Conservation (phyloP, 2,888 invertebrate genomes). For the Macropis europaea region DNA sequence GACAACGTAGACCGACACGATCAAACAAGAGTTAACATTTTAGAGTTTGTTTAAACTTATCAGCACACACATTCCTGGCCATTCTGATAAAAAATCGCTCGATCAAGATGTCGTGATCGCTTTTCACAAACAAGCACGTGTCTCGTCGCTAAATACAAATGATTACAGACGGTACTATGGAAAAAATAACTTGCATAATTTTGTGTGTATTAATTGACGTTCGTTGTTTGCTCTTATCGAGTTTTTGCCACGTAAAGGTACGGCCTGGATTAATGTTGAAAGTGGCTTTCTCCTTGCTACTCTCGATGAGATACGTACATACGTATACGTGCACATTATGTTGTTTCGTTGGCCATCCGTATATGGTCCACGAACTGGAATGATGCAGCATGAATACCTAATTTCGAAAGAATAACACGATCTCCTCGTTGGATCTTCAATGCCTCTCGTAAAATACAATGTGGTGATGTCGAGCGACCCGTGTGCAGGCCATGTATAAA, state of each 20-base stretch:
- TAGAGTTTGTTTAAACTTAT: no score
- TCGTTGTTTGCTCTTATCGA: constrained; percentile 11
- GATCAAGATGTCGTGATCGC: no score
- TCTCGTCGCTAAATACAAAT: constrained; percentile 6
- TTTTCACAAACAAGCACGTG: no score
- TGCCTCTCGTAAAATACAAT: neutral
- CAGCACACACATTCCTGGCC: no score
- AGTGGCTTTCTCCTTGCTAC: constrained; percentile 41
- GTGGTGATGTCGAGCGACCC: neutral
- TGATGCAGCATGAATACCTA: constrained; percentile 43
- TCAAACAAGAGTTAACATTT: no score
- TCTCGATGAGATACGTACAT: constrained; percentile 13
- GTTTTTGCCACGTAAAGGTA: constrained; percentile 17
- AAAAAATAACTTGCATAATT: neutral
- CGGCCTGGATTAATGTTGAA: constrained; percentile 42
- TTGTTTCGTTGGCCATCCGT: constrained; percentile 30
- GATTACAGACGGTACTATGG: neutral
- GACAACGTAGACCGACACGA: no score
- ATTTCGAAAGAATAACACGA: constrained; percentile 37
- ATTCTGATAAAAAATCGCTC: no score
- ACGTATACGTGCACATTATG: constrained; percentile 18
- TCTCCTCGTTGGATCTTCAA: constrained; percentile 1
- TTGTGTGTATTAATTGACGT: neutral
- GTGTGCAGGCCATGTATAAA: no score
- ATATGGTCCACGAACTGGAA: constrained; percentile 33